Base-by-base conservation (phyloP, 1,140 invertebrate genomes). In the Augochlora pura region DNA sequence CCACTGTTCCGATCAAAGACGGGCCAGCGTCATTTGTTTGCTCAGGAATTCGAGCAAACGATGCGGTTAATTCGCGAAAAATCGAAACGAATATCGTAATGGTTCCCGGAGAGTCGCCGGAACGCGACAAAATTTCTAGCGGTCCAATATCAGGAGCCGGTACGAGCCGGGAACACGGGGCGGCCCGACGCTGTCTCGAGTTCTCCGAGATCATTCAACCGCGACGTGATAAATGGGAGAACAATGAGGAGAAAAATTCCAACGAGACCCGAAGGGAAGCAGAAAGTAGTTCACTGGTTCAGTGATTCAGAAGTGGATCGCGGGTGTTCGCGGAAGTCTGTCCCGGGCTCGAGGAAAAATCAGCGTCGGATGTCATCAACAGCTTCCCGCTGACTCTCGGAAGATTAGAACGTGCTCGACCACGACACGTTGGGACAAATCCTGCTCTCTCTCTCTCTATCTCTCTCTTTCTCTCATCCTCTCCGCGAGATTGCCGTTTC, bases 371-470 rank as follows among this genome's bases (percentile, higher is more conserved):
- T n/a, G 23, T 27, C 18, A 25, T 60, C 52, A 49, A 8, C 49
- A 75, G 27, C 62, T 27, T 66, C 32, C 10, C n/a, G 12, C 52
- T 42, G 64, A 67, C 23, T 69, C 21, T 21, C 0, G 25, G 66
- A 25, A 69, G 75, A 77, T 77, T 77, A 63, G 57, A 60, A 46
- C 38, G 52, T 18, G 64, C 64, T 46, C 39, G n/a, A 52, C 49
- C 38, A 38, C 63, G 63, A 65, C 27, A 38, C 38, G 23, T 3
- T n/a, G 21, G 64, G 68, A 76, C 74, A 77, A 69, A 77, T 63
- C 42, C 46, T 16, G n/a, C 16, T 57, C 21, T 5, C 21, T 9
- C 49, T 18, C 16, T 18, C 16, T 38, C 9, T 12, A 2, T 12
- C 12, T 12, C 1, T 42, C 42, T 42, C 42, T 42, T 9, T 10